Evolutionary conservation across 23 tunicate genomes (phyloP), one percentile per base, ranked within the genome.

Genomic region (Ascidia mentula): DNA sequence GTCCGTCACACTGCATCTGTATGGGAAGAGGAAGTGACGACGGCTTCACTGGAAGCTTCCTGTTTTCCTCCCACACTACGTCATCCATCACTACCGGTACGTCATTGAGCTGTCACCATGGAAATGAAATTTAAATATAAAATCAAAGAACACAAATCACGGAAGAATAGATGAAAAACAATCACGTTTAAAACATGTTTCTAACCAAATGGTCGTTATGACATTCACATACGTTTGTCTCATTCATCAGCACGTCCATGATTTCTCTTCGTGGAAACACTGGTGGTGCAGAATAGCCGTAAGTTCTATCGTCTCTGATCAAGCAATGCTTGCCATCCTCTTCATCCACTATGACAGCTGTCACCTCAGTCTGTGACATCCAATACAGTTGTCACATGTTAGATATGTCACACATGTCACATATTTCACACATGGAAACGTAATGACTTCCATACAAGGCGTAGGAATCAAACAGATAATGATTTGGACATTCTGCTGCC

Each of bases 11-110:
- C 24, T 53, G 22, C 65, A 9, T 28, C 13, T 28, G 22, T 26
- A 53, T 53, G 4, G 65, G 13, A 3, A 28, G 12, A 6, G 65
- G 65, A 53, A 53, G 65, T 53, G 65, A 53, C 65, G 65, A 5
- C 22, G 65, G 65, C 1, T 28, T 53, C 65, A 53, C 65, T 26
- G 65, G 65, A 26, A 53, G 65, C 13, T 53, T 53, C 4, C 7
- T 26, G 13, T 53, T 53, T 28, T 53, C 65, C 24, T 53, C 65
- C 65, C 65, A 53, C 22, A 53, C 24, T 26, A 53, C 65, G 65
- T 53, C 65, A 53, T 53, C 65, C 65, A 53, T 53, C 65, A 53
- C 65, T 3, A 53, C 65, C 24, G 65, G 65, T 28, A 53, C 24
- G 24, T 53, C 24, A 3, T 26, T 28, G 22, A 53, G 13, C 65